phyloP scores from a whole-genome alignment of 1,140 invertebrate species.

The Hesperophylax magnus region DNA sequence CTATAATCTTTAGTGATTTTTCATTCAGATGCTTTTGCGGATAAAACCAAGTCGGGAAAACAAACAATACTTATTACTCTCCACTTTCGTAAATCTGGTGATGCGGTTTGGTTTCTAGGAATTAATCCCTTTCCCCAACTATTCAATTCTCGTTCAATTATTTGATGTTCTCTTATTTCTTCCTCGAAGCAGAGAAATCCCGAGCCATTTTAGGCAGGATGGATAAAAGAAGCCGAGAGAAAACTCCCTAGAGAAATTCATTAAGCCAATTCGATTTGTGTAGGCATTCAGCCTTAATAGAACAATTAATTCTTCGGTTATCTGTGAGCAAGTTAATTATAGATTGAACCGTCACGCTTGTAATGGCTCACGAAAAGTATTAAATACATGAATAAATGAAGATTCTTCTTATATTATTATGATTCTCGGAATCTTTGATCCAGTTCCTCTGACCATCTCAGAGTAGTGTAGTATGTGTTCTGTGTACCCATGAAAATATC shows the following conservation, averaged over 20 bases:
- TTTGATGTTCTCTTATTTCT: constrained; percentile 15
- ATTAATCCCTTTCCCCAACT: not conserved
- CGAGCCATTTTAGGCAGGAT: not conserved
- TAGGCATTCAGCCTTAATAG: constrained; percentile 47
- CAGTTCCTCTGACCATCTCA: too few species aligned
- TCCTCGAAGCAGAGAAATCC: not conserved
- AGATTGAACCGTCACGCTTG: not conserved
- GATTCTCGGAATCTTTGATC: too few species aligned
- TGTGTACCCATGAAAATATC: too few species aligned
- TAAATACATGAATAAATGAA: not conserved
- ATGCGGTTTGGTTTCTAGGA: not conserved
- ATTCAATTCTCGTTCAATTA: not conserved
- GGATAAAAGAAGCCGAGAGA: constrained; percentile 24
- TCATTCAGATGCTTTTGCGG: too few species aligned
- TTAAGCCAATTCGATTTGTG: constrained; percentile 48
- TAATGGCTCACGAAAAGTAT: not conserved
- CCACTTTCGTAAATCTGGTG: too few species aligned
- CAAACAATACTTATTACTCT: too few species aligned
- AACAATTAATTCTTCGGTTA: constrained; percentile 52
- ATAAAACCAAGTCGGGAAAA: too few species aligned
- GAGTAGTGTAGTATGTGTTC: too few species aligned
- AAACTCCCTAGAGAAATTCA: constrained; percentile 35
- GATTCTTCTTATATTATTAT: not conserved
- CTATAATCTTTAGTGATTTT: too few species aligned
- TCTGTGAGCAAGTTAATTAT: constrained; percentile 48